phyloP scores from a whole-genome alignment of 2,113 vertebrate species.

The Datnioides undecimradiatus region DNA sequence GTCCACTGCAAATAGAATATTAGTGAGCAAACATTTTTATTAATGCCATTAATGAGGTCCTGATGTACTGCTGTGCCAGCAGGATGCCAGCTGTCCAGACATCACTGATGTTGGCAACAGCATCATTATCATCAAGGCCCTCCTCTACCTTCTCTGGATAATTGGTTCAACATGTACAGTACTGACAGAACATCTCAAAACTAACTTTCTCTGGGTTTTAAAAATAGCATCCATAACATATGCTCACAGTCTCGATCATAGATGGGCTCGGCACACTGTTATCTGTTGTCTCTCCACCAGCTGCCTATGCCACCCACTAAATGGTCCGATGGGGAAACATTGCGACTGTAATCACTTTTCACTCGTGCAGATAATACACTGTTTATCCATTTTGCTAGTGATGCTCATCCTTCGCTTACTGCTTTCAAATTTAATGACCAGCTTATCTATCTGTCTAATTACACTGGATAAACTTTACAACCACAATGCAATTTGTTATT shows the following conservation, averaged over 20 bases:
- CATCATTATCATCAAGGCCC: slow-evolving; percentile 69
- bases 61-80: slow-evolving; percentile 64
- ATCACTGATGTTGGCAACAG: slow-evolving; percentile 56
- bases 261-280: slow-evolving; percentile 41
- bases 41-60: slow-evolving; percentile 67
- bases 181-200: slow-evolving; percentile 45
- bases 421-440: slow-evolving; percentile 43
- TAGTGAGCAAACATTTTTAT: slow-evolving; percentile 36
- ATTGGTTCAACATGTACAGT: slow-evolving; percentile 52
- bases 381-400: slow-evolving; percentile 55
- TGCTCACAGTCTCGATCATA: slow-evolving; percentile 49
- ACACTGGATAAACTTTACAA: slow-evolving; percentile 2
- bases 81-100: slow-evolving; percentile 68
- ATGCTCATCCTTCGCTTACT: slow-evolving; percentile 43
- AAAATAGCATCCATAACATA: slow-evolving; percentile 65
- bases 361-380: slow-evolving; percentile 58
- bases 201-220: slow-evolving; percentile 46
- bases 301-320: slow-evolving; percentile 68
- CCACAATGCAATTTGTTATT: slow-evolving; percentile 1
- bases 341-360: slow-evolving; percentile 72
- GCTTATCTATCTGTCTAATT: slow-evolving; percentile 43
- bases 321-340: slow-evolving; percentile 69
- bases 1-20: slow-evolving; percentile 23
- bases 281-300: slow-evolving; percentile 65
- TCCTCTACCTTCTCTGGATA: slow-evolving; percentile 47